phyloP scores from a whole-genome alignment of 2,888 invertebrate species.

The Cantharis lateralis region DNA sequence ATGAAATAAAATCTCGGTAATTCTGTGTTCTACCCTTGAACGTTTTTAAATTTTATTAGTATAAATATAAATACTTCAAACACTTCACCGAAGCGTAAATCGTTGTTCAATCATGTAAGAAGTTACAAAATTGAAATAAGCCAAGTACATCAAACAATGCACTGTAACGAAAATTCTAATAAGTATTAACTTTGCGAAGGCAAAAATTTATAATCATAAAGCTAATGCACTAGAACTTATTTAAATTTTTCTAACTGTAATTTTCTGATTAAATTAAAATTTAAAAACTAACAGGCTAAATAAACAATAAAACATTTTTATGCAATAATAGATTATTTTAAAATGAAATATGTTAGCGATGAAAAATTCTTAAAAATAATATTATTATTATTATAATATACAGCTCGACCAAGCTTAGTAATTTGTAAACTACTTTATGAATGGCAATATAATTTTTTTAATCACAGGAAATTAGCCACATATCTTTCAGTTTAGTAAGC shows the following conservation, averaged over 20 bases:
- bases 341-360: neutral
- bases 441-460: neutral
- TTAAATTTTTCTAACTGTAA: neutral
- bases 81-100: conserved; percentile 11
- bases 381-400: neutral
- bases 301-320: no score
- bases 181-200: neutral
- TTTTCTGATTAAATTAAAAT: neutral
- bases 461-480: neutral
- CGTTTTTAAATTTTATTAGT: neutral
- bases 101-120: conserved; percentile 10
- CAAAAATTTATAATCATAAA: neutral
- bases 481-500: neutral
- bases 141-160: neutral
- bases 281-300: no score
- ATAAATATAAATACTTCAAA: conserved; percentile 1
- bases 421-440: no score
- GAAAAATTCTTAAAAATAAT: neutral
- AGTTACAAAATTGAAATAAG: conserved; percentile 3
- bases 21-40: neutral
- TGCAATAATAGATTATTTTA: no score
- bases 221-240: neutral
- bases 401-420: neutral
- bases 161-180: neutral
- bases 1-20: neutral